Percentiles rank a stretch among this genome's conserved stretches.
These are phyloP conservation scores for Eupithecia subfuscata DNA, from an alignment of 2,888 invertebrate genomes.

Conservation along the genomic window DNA sequence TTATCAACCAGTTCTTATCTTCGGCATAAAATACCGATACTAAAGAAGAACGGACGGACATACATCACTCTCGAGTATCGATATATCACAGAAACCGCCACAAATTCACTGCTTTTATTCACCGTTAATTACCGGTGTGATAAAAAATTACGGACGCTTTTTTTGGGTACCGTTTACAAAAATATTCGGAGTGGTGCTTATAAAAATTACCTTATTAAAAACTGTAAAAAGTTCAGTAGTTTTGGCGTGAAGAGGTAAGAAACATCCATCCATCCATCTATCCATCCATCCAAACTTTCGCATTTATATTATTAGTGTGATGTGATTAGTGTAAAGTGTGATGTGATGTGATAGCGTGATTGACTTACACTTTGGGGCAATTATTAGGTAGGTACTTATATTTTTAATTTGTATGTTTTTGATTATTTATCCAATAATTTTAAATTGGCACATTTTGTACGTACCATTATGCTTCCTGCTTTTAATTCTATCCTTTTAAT, in stretches of 20 bases:
- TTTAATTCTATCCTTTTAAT: neutral
- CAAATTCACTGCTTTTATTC: slow-evolving; percentile 19
- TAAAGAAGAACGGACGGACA: slow-evolving; percentile 1
- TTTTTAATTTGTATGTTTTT: neutral
- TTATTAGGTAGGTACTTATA: neutral
- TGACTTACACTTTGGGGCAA: neutral
- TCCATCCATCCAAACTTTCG: no score
- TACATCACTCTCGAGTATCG: slow-evolving; percentile 14
- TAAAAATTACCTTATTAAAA: neutral
- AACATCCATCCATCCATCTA: no score
- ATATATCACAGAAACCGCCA: slow-evolving; percentile 26
- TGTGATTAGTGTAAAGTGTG: no score
- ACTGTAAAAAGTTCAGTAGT: no score
- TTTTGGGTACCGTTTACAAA: slow-evolving; percentile 5
- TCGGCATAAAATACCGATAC: slow-evolving; percentile 23
- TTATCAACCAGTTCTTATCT: slow-evolving; percentile 28
- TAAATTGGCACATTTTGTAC: neutral
- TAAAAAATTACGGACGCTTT: slow-evolving; percentile 28
- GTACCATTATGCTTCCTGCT: neutral
- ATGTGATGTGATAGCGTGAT: no score
- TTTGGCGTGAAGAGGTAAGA: no score
- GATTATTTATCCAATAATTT: neutral
- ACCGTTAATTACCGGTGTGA: slow-evolving; percentile 34
- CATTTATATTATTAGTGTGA: no score
- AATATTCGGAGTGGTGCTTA: neutral